Base-by-base conservation (phyloP, 2,888 invertebrate species). In the Nomada hirtipes region DNA sequence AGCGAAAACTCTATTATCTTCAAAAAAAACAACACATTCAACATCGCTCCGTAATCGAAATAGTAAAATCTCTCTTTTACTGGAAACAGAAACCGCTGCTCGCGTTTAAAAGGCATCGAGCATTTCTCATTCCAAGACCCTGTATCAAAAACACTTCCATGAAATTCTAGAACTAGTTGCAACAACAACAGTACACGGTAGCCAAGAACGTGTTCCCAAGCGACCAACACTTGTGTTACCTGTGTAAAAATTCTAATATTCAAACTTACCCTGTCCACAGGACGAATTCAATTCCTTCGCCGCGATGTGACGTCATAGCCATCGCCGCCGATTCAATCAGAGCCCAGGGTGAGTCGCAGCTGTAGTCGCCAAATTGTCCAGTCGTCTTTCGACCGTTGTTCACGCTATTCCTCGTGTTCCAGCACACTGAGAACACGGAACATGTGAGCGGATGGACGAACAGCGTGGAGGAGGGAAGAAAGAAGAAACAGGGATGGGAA, bases 201-300 rank as follows among this genome's bases (percentile, higher is more conserved):
- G 0, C 47, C 47, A 47, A 47, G 15, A 47, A 47, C 47, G 15
- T 47, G 47, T 15, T 13, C 13, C 11, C 15, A 47, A 13, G 3
- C 3, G 47, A 15, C 11, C 15, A 47, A 15, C 15, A 3, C 47
- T 47, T 47, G 11, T 1, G 3, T 47, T 3, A 15, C 15, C 13
- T 15, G 3, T 10, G 13, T 47, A 47, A 47, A 47, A 3, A 15
- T 47, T 47, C 11, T 57, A 57, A 2, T 26, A 20, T 57, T 3
- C 9, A 60, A 26, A 84, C 88, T 44, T 95, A 98, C 98, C 98
- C 98, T 29, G 98, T 98, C 98, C 98, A 98, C 36, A 98, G 94
- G 29, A 98, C 97, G 93, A 98, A 98, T 94, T 98, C 98, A 81
- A 98, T 97, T 93, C 97, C 98, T 94, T 98, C 97, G 64, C 97